Conservation (phyloP, 1,140 invertebrate genomes). For the Agrilus planipennis region DNA sequence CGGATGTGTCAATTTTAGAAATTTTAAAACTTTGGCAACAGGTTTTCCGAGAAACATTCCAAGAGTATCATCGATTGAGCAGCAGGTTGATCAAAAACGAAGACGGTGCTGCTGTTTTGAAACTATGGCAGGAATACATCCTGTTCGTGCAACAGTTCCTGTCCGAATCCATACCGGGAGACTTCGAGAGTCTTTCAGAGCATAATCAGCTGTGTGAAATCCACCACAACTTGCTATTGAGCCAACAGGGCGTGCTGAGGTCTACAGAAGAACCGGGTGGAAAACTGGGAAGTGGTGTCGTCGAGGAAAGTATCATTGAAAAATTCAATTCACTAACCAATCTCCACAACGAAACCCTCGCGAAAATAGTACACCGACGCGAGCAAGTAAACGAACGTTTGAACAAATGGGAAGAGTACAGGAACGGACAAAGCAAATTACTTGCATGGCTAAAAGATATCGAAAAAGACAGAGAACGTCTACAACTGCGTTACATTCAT, state of each 20-base stretch:
- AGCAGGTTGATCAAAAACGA: slow-evolving; percentile 62
- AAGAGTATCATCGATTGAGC: slow-evolving; percentile 73
- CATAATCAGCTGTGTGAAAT: slow-evolving; percentile 73
- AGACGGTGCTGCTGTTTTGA: slow-evolving; percentile 58
- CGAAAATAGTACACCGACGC: slow-evolving; percentile 69
- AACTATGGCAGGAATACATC: slow-evolving; percentile 73
- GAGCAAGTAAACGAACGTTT: slow-evolving; percentile 59
- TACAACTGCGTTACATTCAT: slow-evolving; percentile 71
- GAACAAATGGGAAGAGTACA: slow-evolving; percentile 70
- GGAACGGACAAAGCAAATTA: slow-evolving; percentile 55
- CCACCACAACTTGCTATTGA: slow-evolving; percentile 63
- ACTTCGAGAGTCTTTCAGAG: slow-evolving; percentile 70
- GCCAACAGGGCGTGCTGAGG: slow-evolving; percentile 56
- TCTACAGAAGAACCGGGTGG: slow-evolving; percentile 33
- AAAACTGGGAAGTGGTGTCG: slow-evolving; percentile 21
- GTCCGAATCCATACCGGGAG: slow-evolving; percentile 58
- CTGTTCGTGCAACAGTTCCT: slow-evolving; percentile 69
- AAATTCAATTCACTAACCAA: slow-evolving; percentile 70
- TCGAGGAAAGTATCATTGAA: slow-evolving; percentile 45
- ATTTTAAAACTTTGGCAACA: slow-evolving; percentile 73
- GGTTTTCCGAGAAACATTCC: slow-evolving; percentile 77
- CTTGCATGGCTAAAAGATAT: slow-evolving; percentile 68
- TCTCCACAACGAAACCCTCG: slow-evolving; percentile 74
- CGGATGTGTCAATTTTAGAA: slow-evolving; percentile 56
- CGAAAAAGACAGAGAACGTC: slow-evolving; percentile 61